Evolutionary conservation across 2,797 vertebrate genomes (phyloP).

Genomic region (Tauraco hartlaubi): DNA sequence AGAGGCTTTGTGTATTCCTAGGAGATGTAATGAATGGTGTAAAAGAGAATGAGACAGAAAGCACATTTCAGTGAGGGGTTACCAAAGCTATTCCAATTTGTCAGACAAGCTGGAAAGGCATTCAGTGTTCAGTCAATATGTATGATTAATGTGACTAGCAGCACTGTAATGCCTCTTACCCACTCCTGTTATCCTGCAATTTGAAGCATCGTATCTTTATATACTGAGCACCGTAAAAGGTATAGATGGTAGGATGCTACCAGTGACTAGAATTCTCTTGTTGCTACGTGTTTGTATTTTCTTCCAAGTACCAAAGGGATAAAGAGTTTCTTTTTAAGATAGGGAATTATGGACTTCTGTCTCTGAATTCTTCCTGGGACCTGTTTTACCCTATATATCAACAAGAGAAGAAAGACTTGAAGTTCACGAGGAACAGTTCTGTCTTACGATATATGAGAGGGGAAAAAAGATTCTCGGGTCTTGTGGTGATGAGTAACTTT

Average conservation of each 20-base stretch:
- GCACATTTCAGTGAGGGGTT: neutral
- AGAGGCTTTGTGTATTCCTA: neutral
- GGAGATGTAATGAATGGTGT: conserved; percentile 19
- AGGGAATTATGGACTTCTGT: neutral
- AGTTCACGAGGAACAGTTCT: neutral
- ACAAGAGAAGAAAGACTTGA: neutral
- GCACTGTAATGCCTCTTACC: neutral
- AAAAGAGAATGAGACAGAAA: conserved; percentile 15
- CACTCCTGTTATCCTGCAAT: neutral
- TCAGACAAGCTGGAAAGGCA: conserved; percentile 6
- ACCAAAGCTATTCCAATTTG: conserved; percentile 10
- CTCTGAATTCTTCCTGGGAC: neutral
- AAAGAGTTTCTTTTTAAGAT: neutral
- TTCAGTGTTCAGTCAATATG: conserved; percentile 25
- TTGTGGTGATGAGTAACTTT: neutral
- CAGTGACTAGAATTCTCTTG: neutral
- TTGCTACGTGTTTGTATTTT: neutral
- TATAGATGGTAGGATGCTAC: neutral
- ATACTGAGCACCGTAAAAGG: neutral
- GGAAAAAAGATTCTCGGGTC: neutral
- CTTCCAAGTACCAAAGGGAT: neutral
- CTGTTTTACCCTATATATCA: neutral
- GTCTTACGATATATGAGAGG: neutral
- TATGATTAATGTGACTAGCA: neutral
- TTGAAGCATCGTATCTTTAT: neutral